Evolutionary conservation across 2,797 vertebrate species (phyloP), one percentile per base, ranked within the genome.

Genomic region (Chelmon rostratus): DNA sequence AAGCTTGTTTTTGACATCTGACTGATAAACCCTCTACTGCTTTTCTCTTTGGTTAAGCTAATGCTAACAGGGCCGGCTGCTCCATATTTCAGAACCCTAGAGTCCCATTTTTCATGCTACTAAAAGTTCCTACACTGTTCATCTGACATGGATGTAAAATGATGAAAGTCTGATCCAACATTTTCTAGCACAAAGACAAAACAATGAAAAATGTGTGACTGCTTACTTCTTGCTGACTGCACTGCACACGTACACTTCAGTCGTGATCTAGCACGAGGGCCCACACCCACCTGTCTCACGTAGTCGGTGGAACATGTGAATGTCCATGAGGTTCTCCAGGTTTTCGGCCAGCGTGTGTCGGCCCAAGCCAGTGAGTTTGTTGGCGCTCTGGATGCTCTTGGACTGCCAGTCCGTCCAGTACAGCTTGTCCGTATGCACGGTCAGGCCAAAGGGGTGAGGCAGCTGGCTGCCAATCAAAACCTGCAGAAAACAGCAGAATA

Each of bases 331-430:
- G 89, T 99, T 99, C 91, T 99, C 98, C 90, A 99, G 93, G 90
- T 99, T 99, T 86, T 98, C 97, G 2, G 96, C 96, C 69, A 99
- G 93, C 0, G 96, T 97, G 80, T 94, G 93, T 46, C 97, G 95
- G 25, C 94, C 96, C 82, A 96, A 90, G 21, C 98, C 98, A 0
- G 95, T 98, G 54, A 95, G 91, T 69, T 97, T 97, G 68, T 98
- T 95, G 0, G 98, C 97, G 0, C 97, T 99, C 93, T 99, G 97
- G 89, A 99, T 99, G 92, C 97, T 99, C 93, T 99, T 99, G 50
- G 97, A 97, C 90, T 99, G 98, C 98, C 98, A 99, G 93, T 99
- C 98, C 0, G 98, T 99, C 98, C 98, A 99, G 93, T 97, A 99
- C 88, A 99, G 96, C 88, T 95, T 96, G 80, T 98, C 97, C 15